A percentile compares a stretch with the other conserved stretches of the same genome.
Conservation (phyloP, 2,888 invertebrate genomes). For the Lasioglossum malachurum region DNA sequence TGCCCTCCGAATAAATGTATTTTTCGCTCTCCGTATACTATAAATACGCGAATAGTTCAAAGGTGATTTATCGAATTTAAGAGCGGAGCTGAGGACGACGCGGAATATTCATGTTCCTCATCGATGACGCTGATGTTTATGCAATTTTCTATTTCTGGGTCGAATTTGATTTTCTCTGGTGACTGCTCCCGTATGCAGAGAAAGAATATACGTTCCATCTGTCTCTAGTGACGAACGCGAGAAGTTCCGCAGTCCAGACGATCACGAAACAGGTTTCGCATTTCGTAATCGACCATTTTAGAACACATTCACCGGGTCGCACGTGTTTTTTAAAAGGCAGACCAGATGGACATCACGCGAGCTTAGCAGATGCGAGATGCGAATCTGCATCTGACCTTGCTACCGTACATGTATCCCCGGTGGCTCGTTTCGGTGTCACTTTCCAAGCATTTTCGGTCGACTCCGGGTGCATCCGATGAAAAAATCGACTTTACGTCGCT, state of each 20-base stretch:
- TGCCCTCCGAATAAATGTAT: neutral
- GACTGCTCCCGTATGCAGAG: too few relatives aligned
- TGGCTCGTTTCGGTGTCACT: neutral
- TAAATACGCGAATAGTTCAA: constrained; percentile 2
- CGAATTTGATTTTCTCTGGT: too few relatives aligned
- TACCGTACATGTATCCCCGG: neutral
- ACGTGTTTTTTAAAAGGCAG: neutral
- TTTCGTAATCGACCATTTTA: constrained; percentile 27
- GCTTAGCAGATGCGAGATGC: constrained; percentile 1
- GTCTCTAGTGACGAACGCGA: neutral
- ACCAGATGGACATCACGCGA: neutral
- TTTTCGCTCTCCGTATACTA: neutral
- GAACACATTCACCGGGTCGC: neutral
- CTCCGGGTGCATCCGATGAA: neutral
- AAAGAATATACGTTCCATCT: neutral
- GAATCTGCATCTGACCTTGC: constrained; percentile 10
- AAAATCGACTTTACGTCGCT: constrained; percentile 2
- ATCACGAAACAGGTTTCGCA: constrained; percentile 12
- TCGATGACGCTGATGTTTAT: neutral
- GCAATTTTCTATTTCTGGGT: neutral
- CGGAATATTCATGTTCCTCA: neutral
- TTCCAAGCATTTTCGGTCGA: neutral
- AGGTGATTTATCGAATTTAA: constrained; percentile 5
- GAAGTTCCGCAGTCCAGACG: neutral
- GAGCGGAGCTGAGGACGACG: neutral